Base-by-base conservation (phyloP, 2,888 invertebrate genomes). In the Cataglyphis livida region DNA sequence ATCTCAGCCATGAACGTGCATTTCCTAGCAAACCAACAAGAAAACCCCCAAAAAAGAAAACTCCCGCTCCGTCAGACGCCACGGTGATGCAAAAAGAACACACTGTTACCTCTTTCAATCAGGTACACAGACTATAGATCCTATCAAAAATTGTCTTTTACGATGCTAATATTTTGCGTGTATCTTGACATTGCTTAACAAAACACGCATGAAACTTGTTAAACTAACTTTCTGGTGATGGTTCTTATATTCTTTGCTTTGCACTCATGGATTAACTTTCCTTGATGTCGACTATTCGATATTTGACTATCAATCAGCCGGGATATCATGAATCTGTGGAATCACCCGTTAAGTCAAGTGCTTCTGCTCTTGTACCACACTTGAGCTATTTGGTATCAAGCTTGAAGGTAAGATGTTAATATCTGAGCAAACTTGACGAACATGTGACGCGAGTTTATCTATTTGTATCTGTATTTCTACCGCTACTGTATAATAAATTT, bases 311-410 rank as follows among this genome's bases (percentile, higher is more conserved):
- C 78, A 73, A 85, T 83, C 91, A 94, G 94, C 94, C 94, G 78
- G 94, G 93, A 82, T 91, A 93, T 87, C 94, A 93, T 84, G 93
- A 93, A 87, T 92, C 93, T 75, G 92, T 93, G 83, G 94, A 93
- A 87, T 93, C 94, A 71, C 88, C 92, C 51, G 93, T 91, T 79
- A 64, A 92, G 66, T 94, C 95, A 41, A 91, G 94, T 85, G 94
- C 94, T 73, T 95, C 95, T 86, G 95, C 96, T 85, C 94, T 95
- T 88, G 95, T 97, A 95, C 97, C 97, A 89, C 96, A 97, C 94
- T 96, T 97, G 94, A 96, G 96, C 94, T 96, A 96, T 93, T 95
- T 97, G 91, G 96, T 97, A 93, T 96, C 96, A 92, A 96, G 96
- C 93, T 95, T 97, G 92, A 97, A 97, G 97, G 97, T 97, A 96